Base-by-base conservation (phyloP, 1,140 invertebrate species). In the Holcopasites calliopsidis region DNA sequence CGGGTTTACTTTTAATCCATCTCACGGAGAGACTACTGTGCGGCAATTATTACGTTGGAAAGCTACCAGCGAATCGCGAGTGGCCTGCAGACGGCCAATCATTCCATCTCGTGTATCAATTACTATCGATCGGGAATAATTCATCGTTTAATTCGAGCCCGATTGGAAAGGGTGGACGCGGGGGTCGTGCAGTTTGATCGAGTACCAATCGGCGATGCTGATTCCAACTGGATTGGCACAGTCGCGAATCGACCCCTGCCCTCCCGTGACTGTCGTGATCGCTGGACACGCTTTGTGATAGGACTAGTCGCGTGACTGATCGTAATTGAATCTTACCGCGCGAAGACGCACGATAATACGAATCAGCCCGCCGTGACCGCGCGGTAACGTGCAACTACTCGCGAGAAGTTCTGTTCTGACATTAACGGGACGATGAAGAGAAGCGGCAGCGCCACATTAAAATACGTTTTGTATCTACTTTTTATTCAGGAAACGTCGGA, bases 1-100 rank as follows among this genome's bases (percentile, higher is more conserved):
- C 16, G 58, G 70, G 49, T 73, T 73, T 68, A 68, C 47, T 75
- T 74, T 75, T 75, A 75, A 75, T 75, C 72, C 60, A 75, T 68
- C 50, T 55, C 54, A 40, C 42, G 8, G 16, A 31, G 16, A 70
- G 23, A n/a, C n/a, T 47, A 47, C 10, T 47, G n/a, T 13, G 26
- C 6, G 2, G 4, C 61, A 11, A 55, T 73, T 65, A 65, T 73
- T 73, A 65, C 50, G 28, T 65, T 35, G 49, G 35, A 33, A 42
- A 52, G 16, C 28, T 3, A 23, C 7, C 26, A n/a, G 6, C 6
- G 33, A n/a, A n/a, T 4, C 50, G 40, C 23, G 42, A 2, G 3
- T 28, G 16, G 31, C n/a, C 5, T 18, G 7, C 11, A 5, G 60
- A 21, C n/a, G 16, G 8, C 33, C 50, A 49, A 49, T 57, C 50